phyloP scores from a whole-genome alignment of 2,113 vertebrate genomes.

The Conger conger region DNA sequence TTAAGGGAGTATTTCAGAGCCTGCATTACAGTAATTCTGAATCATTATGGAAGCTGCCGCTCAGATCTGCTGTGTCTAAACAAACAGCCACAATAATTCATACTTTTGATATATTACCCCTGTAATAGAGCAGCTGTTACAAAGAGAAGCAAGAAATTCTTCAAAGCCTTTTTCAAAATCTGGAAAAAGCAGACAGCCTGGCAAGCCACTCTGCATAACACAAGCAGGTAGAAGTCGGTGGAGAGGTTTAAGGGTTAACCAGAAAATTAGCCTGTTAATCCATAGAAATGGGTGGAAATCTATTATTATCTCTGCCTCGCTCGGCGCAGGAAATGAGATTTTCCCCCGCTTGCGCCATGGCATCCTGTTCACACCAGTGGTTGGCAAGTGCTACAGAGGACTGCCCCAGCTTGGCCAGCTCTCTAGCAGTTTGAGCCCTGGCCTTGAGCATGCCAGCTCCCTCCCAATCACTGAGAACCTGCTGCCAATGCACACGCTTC shows the following conservation, averaged over 20 bases:
- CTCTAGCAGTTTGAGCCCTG: neutral
- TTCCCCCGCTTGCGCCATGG: neutral
- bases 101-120: neutral
- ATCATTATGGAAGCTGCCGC: neutral
- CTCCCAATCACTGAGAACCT: neutral
- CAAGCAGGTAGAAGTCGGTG: neutral
- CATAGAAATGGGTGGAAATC: neutral
- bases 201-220: neutral
- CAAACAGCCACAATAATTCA: neutral
- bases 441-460: neutral
- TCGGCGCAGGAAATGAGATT: conserved; percentile 3
- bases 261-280: neutral
- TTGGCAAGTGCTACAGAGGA: neutral
- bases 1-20: neutral
- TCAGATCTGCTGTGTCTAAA: neutral
- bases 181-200: neutral
- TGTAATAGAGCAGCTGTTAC: neutral
- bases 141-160: neutral
- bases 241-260: neutral
- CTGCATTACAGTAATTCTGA: neutral
- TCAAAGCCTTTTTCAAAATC: neutral
- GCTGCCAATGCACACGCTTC: too few relatives aligned
- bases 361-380: conserved; percentile 6
- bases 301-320: neutral
- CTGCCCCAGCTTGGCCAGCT: neutral